Conservation (phyloP, 2,113 vertebrate species). For the Vicugna pacos region DNA sequence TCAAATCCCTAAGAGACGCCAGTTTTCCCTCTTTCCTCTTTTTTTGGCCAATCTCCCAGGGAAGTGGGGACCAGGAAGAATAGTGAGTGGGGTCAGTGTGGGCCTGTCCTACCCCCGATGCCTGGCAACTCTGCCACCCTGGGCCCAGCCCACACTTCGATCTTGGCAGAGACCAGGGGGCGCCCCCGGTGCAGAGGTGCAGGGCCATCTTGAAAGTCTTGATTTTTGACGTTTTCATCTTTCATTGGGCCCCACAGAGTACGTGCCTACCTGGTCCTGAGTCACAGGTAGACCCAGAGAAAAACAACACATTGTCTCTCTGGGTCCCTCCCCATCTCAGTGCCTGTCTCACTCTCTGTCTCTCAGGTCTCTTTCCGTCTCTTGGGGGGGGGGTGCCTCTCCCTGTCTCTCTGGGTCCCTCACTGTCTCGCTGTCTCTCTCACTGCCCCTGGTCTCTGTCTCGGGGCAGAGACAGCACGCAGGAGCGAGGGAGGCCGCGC, state of each 20-base stretch:
- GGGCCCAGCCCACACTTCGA: neutral
- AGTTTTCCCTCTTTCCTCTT: neutral
- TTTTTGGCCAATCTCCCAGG: neutral
- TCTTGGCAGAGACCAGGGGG: neutral
- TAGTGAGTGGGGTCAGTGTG: fast-evolving
- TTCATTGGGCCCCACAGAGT: neutral
- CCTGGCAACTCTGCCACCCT: neutral
- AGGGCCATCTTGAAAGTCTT: too few relatives aligned
- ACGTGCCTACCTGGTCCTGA: fast-evolving
- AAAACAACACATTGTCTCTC: fast-evolving
- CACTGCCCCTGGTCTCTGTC: neutral
- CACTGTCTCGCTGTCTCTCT: neutral
- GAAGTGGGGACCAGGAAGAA: neutral
- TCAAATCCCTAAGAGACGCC: neutral
- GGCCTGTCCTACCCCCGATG: neutral
- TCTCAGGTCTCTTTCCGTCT: neutral
- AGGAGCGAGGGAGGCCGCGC: fast-evolving
- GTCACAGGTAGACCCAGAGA: fast-evolving
- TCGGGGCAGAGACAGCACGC: fast-evolving
- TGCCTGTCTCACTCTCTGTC: neutral
- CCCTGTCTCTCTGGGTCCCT: neutral
- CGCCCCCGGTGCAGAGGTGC: fast-evolving
- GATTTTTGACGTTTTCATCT: neutral
- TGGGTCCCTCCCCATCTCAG: neutral
- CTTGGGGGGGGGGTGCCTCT: neutral